Percentiles rank a stretch among this genome's conserved stretches.
phyloP scores from a whole-genome alignment of 2,113 vertebrate species.

The Brachypodius melanocephalos region DNA sequence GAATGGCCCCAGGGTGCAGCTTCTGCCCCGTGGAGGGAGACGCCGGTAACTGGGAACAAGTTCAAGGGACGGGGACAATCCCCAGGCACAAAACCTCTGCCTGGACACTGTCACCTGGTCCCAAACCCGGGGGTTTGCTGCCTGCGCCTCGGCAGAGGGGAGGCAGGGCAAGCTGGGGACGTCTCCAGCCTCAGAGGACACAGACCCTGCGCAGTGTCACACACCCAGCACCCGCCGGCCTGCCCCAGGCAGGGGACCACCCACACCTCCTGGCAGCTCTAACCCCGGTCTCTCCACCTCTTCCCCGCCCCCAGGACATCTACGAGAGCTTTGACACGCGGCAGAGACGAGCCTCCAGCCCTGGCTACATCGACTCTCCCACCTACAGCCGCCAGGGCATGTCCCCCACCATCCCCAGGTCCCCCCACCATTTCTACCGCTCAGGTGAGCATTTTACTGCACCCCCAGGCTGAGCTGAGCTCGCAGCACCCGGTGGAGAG shows the following conservation, averaged over 20 bases:
- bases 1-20: neutral
- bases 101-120: neutral
- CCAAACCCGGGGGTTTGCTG: neutral
- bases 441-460: slow-evolving; percentile 79
- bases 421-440: slow-evolving; percentile 91
- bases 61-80: neutral
- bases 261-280: neutral
- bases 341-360: slow-evolving; percentile 90
- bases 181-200: neutral
- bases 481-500: accelerated
- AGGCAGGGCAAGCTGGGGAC: neutral
- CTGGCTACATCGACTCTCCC: slow-evolving; percentile 92
- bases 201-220: neutral
- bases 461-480: neutral
- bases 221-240: accelerated
- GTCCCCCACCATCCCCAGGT: slow-evolving; percentile 91
- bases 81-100: neutral
- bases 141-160: neutral
- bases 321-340: slow-evolving; percentile 88
- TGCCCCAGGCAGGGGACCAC: neutral
- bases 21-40: neutral
- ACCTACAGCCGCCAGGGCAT: slow-evolving; percentile 89
- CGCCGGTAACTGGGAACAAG: accelerated
- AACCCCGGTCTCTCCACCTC: neutral
- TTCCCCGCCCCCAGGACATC: slow-evolving; percentile 79